A percentile compares a stretch with the other conserved stretches of the same genome.
Evolutionary conservation across 2,888 invertebrate genomes (phyloP).

Genomic region (Epistrophe eligans): DNA sequence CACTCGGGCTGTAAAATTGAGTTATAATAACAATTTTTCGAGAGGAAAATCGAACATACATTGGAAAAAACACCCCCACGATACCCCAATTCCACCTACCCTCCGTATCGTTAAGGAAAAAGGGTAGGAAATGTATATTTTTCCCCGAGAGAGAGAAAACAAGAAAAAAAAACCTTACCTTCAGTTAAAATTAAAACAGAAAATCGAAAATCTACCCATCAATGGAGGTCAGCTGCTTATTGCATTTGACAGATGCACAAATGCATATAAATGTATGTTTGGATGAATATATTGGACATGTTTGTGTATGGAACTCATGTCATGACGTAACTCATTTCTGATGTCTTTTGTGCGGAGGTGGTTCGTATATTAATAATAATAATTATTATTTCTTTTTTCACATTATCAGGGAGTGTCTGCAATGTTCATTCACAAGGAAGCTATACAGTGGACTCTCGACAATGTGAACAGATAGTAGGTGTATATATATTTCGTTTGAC

Average conservation of each 20-base stretch:
- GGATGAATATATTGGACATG: background rate
- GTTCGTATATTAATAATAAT: conserved; percentile 10
- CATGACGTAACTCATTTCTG: conserved; percentile 26
- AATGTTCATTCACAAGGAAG: background rate
- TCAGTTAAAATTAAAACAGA: conserved; percentile 9
- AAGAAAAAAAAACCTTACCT: conserved; percentile 8
- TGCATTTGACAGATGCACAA: conserved; percentile 61
- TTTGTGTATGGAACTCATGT: background rate
- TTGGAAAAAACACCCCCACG: background rate
- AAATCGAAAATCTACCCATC: conserved; percentile 49
- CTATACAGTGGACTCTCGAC: background rate
- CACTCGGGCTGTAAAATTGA: conserved; percentile 59
- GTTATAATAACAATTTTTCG: conserved; percentile 52
- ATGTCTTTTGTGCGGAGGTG: background rate
- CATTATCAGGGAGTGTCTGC: conserved; percentile 1
- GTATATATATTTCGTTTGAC: too few relatives aligned
- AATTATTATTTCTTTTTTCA: conserved; percentile 22
- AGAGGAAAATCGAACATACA: conserved; percentile 60
- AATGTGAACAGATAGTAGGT: background rate
- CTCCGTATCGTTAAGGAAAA: background rate
- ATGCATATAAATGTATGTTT: background rate
- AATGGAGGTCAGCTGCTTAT: conserved; percentile 46
- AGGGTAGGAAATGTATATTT: conserved; percentile 16
- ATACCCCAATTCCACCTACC: background rate
- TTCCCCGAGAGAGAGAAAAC: background rate